phyloP scores from a whole-genome alignment of 2,797 vertebrate genomes.

The Hippopotamyrus pictus region DNA sequence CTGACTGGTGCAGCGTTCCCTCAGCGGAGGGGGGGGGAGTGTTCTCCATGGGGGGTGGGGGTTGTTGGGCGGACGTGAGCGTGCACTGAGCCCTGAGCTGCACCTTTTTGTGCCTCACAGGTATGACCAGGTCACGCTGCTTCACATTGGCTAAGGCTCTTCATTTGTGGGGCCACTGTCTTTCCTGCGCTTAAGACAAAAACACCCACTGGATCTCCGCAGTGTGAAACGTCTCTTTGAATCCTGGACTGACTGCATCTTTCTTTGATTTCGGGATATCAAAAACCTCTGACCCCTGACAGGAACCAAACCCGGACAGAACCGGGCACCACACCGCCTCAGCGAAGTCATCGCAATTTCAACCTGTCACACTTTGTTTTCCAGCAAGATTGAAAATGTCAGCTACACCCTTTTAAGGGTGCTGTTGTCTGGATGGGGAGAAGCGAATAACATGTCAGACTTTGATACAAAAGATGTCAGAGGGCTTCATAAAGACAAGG shows the following conservation, averaged over 20 bases:
- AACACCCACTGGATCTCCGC: background rate
- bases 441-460: background rate
- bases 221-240: background rate
- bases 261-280: background rate
- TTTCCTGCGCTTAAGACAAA: background rate
- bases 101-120: background rate
- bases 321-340: background rate
- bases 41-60: background rate
- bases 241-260: no score
- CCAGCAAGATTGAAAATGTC: background rate
- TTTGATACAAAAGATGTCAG: background rate
- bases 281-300: background rate
- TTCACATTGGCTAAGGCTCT: background rate
- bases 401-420: background rate
- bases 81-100: background rate
- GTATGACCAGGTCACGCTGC: background rate
- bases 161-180: background rate
- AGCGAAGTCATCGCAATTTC: background rate
- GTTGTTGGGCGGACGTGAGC: background rate
- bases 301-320: background rate
- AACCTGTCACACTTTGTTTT: background rate
- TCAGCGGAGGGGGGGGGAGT: background rate
- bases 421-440: background rate
- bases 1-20: conserved; percentile 11
- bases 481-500: background rate